phyloP scores from a whole-genome alignment of 2,797 vertebrate species.

The Sciurus carolinensis region DNA sequence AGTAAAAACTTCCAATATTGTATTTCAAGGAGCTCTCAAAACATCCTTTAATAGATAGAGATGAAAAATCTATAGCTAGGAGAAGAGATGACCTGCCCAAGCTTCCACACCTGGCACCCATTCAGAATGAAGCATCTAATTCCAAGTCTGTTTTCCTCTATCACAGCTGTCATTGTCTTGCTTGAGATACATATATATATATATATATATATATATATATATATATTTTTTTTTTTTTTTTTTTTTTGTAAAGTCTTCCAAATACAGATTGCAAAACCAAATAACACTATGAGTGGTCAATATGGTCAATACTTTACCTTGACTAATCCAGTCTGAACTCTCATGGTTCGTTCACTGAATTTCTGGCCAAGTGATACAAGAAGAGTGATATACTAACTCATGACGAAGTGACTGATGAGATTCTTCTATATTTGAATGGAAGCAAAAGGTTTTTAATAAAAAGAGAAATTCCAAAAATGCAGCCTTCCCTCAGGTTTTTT shows the following conservation, averaged over 20 bases:
- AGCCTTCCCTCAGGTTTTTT: not conserved
- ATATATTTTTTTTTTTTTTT: no score
- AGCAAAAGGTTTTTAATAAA: slow-evolving; percentile 17
- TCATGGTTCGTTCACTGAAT: not conserved
- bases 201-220: no score
- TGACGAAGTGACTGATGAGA: not conserved
- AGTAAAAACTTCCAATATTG: not conserved
- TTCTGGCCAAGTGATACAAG: not conserved
- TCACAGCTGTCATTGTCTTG: not conserved
- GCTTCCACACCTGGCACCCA: not conserved
- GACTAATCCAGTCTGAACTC: not conserved
- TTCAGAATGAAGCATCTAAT: not conserved
- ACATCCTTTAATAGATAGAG: not conserved
- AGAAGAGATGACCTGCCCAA: not conserved
- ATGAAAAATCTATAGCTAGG: not conserved
- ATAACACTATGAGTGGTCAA: not conserved
- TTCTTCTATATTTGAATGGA: not conserved
- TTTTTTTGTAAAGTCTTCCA: not conserved
- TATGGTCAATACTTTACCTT: not conserved
- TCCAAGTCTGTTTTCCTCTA: not conserved
- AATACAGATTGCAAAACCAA: not conserved
- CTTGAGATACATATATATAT: not conserved
- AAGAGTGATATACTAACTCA: not conserved
- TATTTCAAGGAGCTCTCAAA: not conserved
- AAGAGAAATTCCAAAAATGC: not conserved